Percentiles rank a stretch among this genome's conserved stretches.
These are phyloP conservation scores for Pungitius pungitius DNA, from an alignment of 2,113 vertebrate species.

Conservation along the genomic window DNA sequence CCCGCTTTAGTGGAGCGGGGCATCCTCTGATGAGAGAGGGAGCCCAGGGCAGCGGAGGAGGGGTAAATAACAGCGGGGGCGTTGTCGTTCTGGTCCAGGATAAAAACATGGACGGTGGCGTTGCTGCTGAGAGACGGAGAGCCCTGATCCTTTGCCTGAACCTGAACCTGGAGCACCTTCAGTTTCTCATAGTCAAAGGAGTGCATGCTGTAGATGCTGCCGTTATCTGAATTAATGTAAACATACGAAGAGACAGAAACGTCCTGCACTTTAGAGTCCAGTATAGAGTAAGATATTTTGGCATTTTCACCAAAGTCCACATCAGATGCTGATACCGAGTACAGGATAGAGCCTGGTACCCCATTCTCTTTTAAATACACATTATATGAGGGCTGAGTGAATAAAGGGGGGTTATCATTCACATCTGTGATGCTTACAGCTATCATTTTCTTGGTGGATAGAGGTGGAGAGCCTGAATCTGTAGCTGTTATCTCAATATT, in stretches of 20 bases:
- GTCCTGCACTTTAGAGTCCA: constrained; percentile 76
- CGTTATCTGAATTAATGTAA: constrained; percentile 83
- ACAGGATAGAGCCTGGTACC: constrained; percentile 55
- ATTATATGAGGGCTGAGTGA: constrained; percentile 72
- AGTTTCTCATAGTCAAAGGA: constrained; percentile 86
- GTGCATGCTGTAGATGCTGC: constrained; percentile 80
- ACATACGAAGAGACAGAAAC: constrained; percentile 82
- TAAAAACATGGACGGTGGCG: too few species aligned
- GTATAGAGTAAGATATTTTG: constrained; percentile 81
- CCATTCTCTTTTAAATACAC: constrained; percentile 66
- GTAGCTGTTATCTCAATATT: constrained; percentile 73
- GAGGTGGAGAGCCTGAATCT: constrained; percentile 80
- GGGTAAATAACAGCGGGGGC: too few species aligned
- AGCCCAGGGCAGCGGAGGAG: too few species aligned
- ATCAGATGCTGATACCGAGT: constrained; percentile 76
- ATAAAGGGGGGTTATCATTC: constrained; percentile 83
- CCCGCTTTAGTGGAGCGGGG: too few species aligned
- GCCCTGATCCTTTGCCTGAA: constrained; percentile 83
- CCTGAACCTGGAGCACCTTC: constrained; percentile 81
- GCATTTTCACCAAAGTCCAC: constrained; percentile 70
- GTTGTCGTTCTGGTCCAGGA: too few species aligned
- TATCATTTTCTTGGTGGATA: constrained; percentile 79
- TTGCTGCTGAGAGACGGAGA: constrained; percentile 61
- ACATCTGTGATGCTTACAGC: constrained; percentile 80
- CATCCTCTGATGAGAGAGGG: too few species aligned